Base-by-base conservation (phyloP, 2,113 vertebrate species). In the Catharus minimus region DNA sequence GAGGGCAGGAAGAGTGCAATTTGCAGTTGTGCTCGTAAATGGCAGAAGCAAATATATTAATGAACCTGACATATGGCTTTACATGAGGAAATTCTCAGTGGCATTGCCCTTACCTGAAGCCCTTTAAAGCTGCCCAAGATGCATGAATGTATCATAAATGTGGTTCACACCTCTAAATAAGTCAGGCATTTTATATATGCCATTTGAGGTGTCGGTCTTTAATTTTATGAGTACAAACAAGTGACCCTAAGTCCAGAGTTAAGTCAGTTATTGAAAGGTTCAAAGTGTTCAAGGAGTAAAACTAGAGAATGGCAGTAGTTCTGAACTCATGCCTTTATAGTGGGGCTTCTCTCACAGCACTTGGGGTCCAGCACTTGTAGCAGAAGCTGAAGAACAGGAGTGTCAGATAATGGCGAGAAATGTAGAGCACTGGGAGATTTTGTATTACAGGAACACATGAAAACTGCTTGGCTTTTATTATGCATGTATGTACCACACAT, bases 31-130 rank as follows among this genome's bases (percentile, higher is more conserved):
- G 76, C 81, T 91, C 21, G 10, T 82, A 88, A 87, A 73, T 84
- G 90, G 50, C 39, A 75, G 94, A 91, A 93, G 79, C 41, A 88
- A 95, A 96, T 90, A 74, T 71, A 46, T 60, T 94, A 94, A 96
- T 95, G 82, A 96, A 91, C 50, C 47, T 82, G 68, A 66, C 85
- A 66, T 89, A 90, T 71, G 82, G 60, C 47, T 88, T 77, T 78
- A 28, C 6, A 5, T 21, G 55, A 88, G 22, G 83, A 44, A 84
- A 93, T 80, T 94, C 83, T 92, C 66, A 80, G 72, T 83, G 77
- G 68, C 67, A 47, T 53, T 82, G 74, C 60, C 71, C 56, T 95
- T 74, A 80, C 67, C 83, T 92, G 77, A 24, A 46, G 46, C 52
- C 47, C 82, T 93, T 91, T 71, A 76, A 73, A 73, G 62, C 94